phyloP scores from a whole-genome alignment of 2,797 vertebrate species.

The Enteromius argenteus region DNA sequence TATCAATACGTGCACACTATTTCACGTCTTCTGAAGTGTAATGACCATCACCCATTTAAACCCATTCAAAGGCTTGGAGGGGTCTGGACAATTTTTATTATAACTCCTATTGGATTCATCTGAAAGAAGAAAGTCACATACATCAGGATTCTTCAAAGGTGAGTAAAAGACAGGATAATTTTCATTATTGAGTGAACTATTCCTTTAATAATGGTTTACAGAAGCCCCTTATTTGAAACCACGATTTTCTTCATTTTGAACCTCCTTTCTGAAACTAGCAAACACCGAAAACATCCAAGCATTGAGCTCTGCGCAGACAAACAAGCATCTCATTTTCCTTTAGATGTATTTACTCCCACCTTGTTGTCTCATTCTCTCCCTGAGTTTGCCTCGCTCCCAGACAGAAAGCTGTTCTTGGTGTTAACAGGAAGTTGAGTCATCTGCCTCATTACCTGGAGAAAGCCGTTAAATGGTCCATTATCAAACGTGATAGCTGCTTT shows the following conservation, averaged over 20 bases:
- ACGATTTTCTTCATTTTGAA: not conserved
- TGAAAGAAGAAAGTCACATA: too few species aligned
- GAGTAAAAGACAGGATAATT: too few species aligned
- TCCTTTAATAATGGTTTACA: not conserved
- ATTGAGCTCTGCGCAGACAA: not conserved
- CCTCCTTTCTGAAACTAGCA: not conserved
- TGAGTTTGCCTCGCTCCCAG: not conserved
- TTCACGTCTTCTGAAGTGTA: too few species aligned
- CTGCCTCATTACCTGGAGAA: slow-evolving; percentile 41
- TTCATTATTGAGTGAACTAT: too few species aligned
- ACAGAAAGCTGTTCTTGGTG: slow-evolving; percentile 15
- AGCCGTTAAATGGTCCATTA: slow-evolving; percentile 31
- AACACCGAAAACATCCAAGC: not conserved
- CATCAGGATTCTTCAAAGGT: too few species aligned
- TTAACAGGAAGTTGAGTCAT: slow-evolving; percentile 43
- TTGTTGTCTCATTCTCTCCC: not conserved
- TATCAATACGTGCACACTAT: too few species aligned
- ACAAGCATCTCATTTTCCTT: not conserved
- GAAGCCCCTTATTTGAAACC: not conserved
- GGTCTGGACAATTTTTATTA: too few species aligned
- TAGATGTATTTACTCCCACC: slow-evolving; percentile 3
- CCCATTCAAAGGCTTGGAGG: too few species aligned
- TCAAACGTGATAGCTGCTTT: slow-evolving; percentile 18
- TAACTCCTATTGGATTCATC: too few species aligned
- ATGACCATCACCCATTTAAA: too few species aligned